Percentiles rank a stretch among this genome's conserved stretches.
Conservation (phyloP, 1,140 invertebrate genomes). For the Nasonia longicornis region DNA sequence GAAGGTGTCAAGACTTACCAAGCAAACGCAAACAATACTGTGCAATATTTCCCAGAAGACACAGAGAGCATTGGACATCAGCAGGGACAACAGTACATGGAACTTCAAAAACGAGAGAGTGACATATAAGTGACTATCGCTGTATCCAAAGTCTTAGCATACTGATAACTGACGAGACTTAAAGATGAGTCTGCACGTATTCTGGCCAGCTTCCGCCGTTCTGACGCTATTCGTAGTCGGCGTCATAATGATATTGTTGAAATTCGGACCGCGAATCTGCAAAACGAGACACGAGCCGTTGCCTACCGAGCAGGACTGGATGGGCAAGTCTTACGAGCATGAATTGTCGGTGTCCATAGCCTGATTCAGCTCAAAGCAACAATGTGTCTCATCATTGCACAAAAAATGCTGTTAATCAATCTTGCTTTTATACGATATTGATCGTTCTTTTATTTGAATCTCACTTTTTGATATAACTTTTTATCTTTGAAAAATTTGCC, state of each 20-base stretch:
- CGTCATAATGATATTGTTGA: slow-evolving; percentile 81
- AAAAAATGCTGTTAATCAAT: background rate
- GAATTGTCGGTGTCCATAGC: slow-evolving; percentile 70
- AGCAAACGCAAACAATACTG: slow-evolving; percentile 50
- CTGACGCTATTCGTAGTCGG: slow-evolving; percentile 79
- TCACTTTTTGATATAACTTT: slow-evolving; percentile 35
- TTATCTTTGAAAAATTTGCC: slow-evolving; percentile 30
- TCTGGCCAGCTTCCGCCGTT: slow-evolving; percentile 80
- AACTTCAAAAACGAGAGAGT: slow-evolving; percentile 84
- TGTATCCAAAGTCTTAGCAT: background rate
- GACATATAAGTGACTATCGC: slow-evolving; percentile 75
- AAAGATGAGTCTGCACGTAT: slow-evolving; percentile 77
- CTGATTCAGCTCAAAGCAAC: slow-evolving; percentile 42
- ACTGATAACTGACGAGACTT: background rate
- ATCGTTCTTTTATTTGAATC: slow-evolving; percentile 4
- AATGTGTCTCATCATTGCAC: slow-evolving; percentile 7
- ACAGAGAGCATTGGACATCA: slow-evolving; percentile 51
- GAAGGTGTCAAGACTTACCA: slow-evolving; percentile 56
- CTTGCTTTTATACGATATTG: background rate
- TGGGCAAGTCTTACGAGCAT: slow-evolving; percentile 74
- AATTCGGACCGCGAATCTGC: slow-evolving; percentile 76
- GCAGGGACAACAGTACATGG: slow-evolving; percentile 75
- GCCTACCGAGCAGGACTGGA: slow-evolving; percentile 72
- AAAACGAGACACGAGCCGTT: slow-evolving; percentile 76
- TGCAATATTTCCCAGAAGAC: slow-evolving; percentile 60